Percentiles rank a stretch among this genome's conserved stretches.
Evolutionary conservation across 2,113 vertebrate genomes (phyloP).

Genomic region (Ovibos moschatus): DNA sequence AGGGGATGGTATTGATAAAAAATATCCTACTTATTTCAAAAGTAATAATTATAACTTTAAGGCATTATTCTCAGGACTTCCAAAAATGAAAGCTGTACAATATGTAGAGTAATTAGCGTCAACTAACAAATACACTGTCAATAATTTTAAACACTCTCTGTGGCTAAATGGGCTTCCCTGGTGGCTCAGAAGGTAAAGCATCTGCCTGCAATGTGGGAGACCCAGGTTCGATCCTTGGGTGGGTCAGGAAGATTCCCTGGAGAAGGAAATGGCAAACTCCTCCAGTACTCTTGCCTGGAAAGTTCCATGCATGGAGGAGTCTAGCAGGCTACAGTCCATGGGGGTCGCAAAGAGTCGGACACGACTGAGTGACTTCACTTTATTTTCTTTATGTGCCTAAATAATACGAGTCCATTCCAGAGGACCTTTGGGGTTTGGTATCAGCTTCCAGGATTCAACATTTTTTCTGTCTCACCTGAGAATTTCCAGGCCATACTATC

Average conservation of each 20-base stretch:
- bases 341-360: neutral
- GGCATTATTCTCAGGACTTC: slow-evolving; percentile 6
- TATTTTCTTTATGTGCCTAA: neutral
- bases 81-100: neutral
- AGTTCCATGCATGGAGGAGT: neutral
- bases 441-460: neutral
- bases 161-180: slow-evolving; percentile 28
- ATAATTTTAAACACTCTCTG: neutral
- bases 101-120: slow-evolving; percentile 12
- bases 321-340: neutral
- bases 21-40: slow-evolving; percentile 20
- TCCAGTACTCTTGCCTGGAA: neutral
- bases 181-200: neutral
- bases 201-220: neutral
- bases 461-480: neutral
- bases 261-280: neutral
- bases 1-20: slow-evolving; percentile 9
- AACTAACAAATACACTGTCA: neutral
- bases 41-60: slow-evolving; percentile 32
- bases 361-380: neutral
- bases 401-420: slow-evolving; percentile 27
- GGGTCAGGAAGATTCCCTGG: neutral
- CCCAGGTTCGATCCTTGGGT: neutral
- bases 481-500: neutral
- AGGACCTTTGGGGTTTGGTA: slow-evolving; percentile 21